Evolutionary conservation across 1,140 invertebrate genomes (phyloP), one percentile per base, ranked within the genome.

Genomic region (Cataglyphis hispanica): DNA sequence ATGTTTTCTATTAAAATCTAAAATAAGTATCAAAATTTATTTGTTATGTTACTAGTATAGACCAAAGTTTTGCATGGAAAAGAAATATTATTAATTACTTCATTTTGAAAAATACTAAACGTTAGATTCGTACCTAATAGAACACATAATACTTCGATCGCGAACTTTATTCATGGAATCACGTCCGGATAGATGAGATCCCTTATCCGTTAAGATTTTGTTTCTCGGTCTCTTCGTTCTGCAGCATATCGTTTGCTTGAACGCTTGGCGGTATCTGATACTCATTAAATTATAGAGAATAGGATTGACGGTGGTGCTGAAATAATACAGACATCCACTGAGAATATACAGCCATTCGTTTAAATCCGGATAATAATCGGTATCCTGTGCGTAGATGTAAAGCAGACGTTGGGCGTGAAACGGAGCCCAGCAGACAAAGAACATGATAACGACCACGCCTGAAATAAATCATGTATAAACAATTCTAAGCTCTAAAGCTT

Each of bases 361-460:
- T 74, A 98, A 95, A 83, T 96, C 95, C 40, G 96, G 93, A 93
- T 96, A 97, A 92, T 96, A 94, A 13, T 95, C 94, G 60, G 95
- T 95, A 34, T 96, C 93, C 75, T 96, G 95, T 43, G 95, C 97
- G 92, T 98, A 97, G 27, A 97, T 95, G 90, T 97, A 97, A 89
- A 98, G 96, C 67, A 99, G 93, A 2, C 98, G 95, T 94, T 99
- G 99, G 43, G 97, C 96, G 93, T 99, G 99, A 95, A 99, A 99
- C 22, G 99, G 99, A 0, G 98, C 98, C 98, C 98, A 99, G 95
- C 98, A 99, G 1, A 99, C 94, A 95, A 99, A 99, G 95, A 99
- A 99, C n/a, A 98, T 98, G 2, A 99, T 96, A 5, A 99, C 99
- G 4, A 99, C 99, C 1, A 98, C 98, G 91, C 98, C 99, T 99